Evolutionary conservation across 2,888 invertebrate genomes (phyloP), one percentile per base, ranked within the genome.

Genomic region (Agrotis puta): DNA sequence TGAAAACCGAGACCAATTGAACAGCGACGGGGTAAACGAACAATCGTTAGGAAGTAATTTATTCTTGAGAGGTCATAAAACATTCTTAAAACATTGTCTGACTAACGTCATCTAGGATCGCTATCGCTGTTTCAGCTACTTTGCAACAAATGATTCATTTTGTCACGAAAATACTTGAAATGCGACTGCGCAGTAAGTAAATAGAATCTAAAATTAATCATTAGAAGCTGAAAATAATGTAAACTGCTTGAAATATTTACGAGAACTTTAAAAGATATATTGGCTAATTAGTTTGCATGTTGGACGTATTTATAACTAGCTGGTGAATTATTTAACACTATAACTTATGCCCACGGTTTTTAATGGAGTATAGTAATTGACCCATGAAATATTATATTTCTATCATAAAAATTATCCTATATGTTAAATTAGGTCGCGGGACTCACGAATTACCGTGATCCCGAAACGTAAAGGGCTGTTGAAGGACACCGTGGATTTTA

Each of bases 191-290:
- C 22, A 64, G 59, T 63, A 59, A 63, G 7, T 43, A 24, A 54
- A 33, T 24, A 70, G 16, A 53, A 74, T 61, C 64, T 72, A 59
- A 57, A 72, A 79, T 69, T 54, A 70, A 61, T 79, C 58, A 70
- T 67, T 51, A 11, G 11, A 56, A 64, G 22, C 59, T 48, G 27
- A 63, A 59, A 33, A 63, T 73, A 57, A 53, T 24, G 9, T 58
- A 48, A 39, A 56, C n/a, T 20, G 43, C 39, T 69, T 79, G 63
- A 72, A 76, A 80, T 83, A 83, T 81, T 81, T 70, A 70, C 39
- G n/a, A 39, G 58, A 73, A 54, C 45, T 70, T 33, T 43, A 54
- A 65, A 64, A 73, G 47, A 76, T 75, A 51, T 66, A 76, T 70
- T 68, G 56, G 33, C 50, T 59, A 76, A 73, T 76, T 73, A 72